Conservation (phyloP, 2,888 invertebrate species). For the Synanthedon vespiformis region DNA sequence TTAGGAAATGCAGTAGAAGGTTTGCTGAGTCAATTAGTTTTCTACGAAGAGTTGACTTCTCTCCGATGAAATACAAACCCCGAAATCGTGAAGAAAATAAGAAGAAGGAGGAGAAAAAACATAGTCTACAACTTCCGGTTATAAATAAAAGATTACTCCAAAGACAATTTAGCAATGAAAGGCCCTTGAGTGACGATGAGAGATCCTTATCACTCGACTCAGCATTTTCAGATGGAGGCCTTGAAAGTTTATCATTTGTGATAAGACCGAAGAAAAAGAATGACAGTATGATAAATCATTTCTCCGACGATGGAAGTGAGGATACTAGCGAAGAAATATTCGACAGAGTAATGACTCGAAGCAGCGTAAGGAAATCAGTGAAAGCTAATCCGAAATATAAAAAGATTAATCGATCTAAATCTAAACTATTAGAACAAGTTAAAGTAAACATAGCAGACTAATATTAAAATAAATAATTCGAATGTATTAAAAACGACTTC, state of each 20-base stretch:
- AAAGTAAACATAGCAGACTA: constrained; percentile 56
- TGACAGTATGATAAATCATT: constrained; percentile 63
- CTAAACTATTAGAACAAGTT: constrained; percentile 56
- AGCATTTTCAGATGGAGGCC: constrained; percentile 36
- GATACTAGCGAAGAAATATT: constrained; percentile 65
- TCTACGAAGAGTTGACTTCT: constrained; percentile 57
- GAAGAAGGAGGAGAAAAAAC: constrained; percentile 54
- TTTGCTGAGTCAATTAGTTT: constrained; percentile 63
- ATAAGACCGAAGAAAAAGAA: constrained; percentile 51
- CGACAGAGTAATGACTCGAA: constrained; percentile 59
- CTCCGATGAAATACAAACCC: constrained; percentile 62
- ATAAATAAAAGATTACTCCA: constrained; percentile 27
- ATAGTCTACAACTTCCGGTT: constrained; percentile 39
- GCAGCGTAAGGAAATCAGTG: constrained; percentile 53
- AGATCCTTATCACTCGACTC: constrained; percentile 30
- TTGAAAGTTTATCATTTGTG: constrained; percentile 33
- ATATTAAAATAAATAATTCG: constrained; percentile 3
- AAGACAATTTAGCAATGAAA: constrained; percentile 41
- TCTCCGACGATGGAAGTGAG: constrained; percentile 62
- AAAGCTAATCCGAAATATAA: constrained; percentile 66
- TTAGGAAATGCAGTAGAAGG: constrained; percentile 51
- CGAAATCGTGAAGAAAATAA: constrained; percentile 37
- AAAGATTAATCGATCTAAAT: constrained; percentile 58
- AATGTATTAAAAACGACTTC: no score
- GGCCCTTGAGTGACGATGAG: constrained; percentile 51